Conservation (phyloP, 2,113 vertebrate genomes). For the Apistogramma diplotaenia region DNA sequence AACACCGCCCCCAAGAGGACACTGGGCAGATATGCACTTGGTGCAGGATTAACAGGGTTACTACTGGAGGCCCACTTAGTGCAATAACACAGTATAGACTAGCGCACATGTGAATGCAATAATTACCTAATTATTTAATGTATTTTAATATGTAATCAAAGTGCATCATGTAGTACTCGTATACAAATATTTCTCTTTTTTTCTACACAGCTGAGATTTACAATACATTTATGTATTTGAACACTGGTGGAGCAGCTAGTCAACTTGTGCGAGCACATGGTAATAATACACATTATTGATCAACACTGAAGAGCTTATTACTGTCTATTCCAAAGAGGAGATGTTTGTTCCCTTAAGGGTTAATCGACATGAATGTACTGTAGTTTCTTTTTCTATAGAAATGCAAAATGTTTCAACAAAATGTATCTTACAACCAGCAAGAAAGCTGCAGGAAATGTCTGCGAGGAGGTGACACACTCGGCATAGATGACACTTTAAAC, state of each 20-base stretch:
- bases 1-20: constrained; percentile 64
- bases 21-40: constrained; percentile 25
- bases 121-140: constrained; percentile 47
- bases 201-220: constrained; percentile 61
- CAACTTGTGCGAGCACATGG: constrained; percentile 18
- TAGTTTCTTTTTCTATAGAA: constrained; percentile 57
- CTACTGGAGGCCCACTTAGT: constrained; percentile 35
- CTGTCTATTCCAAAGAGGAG: constrained; percentile 57
- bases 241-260: not conserved
- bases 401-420: constrained; percentile 34
- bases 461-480: not conserved
- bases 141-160: constrained; percentile 63
- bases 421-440: constrained; percentile 51
- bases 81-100: constrained; percentile 60
- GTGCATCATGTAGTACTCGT: constrained; percentile 34
- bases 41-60: constrained; percentile 48
- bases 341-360: constrained; percentile 26
- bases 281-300: constrained; percentile 5
- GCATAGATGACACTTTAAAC: constrained; percentile 23
- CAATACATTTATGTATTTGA: constrained; percentile 27
- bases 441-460: constrained; percentile 19
- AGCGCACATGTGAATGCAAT: constrained; percentile 69
- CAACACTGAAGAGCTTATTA: constrained; percentile 1
- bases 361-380: constrained; percentile 43
- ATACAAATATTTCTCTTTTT: constrained; percentile 41